A percentile compares a stretch with the other conserved stretches of the same genome.
phyloP scores from a whole-genome alignment of 1,140 invertebrate genomes.

The Eurosta solidaginis region DNA sequence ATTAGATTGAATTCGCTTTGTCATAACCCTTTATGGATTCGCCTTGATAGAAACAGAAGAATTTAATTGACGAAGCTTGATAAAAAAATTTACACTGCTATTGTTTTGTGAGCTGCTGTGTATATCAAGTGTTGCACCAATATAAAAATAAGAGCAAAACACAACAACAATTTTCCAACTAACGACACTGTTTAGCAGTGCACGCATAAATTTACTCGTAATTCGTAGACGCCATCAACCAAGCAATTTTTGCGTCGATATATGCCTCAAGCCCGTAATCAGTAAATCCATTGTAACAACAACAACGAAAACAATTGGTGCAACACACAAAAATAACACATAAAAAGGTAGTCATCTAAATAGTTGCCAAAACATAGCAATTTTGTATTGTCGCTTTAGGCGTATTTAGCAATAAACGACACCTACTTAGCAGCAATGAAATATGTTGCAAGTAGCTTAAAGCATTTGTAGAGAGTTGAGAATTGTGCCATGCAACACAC shows the following conservation, averaged over 20 bases:
- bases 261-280: neutral
- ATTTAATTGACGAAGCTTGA: too few species aligned
- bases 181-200: neutral
- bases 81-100: too few species aligned
- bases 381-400: neutral
- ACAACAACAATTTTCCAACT: neutral
- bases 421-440: constrained; percentile 26
- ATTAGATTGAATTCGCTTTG: too few species aligned
- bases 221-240: constrained; percentile 18
- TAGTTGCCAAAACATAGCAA: constrained; percentile 12
- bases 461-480: neutral
- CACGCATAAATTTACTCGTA: constrained; percentile 16
- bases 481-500: neutral
- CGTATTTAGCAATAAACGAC: constrained; percentile 25
- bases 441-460: constrained; percentile 22
- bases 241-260: constrained; percentile 5
- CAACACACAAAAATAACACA: neutral
- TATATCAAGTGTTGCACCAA: neutral
- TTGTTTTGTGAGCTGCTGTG: too few species aligned
- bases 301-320: neutral
- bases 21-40: too few species aligned
- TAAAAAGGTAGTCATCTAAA: neutral
- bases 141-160: neutral
- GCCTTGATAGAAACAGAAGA: too few species aligned
- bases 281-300: neutral